Percentiles rank a stretch among this genome's conserved stretches.
Evolutionary conservation across 2,888 invertebrate species (phyloP).

Genomic region (Pseudococcus viburni): DNA sequence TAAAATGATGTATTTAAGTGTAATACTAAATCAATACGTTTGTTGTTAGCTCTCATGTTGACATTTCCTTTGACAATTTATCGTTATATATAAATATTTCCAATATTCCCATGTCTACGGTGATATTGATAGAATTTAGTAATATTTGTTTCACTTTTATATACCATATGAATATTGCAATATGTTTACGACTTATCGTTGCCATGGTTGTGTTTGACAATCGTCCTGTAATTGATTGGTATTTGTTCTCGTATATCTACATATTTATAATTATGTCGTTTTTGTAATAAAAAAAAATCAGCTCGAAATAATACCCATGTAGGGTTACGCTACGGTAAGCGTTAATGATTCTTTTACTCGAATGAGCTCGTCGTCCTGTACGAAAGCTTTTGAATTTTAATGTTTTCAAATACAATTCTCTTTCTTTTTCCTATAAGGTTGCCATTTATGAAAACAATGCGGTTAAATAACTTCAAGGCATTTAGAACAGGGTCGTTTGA

Average conservation of each 20-base stretch:
- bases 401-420: not conserved
- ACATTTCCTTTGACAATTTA: slow-evolving; percentile 44
- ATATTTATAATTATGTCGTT: slow-evolving; percentile 47
- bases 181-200: slow-evolving; percentile 52
- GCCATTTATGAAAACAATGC: not conserved
- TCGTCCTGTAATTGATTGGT: slow-evolving; percentile 55
- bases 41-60: slow-evolving; percentile 24
- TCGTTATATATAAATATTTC: not conserved
- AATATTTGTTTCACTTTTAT: slow-evolving; percentile 57
- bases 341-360: slow-evolving; percentile 45
- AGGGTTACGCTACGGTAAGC: slow-evolving; percentile 13
- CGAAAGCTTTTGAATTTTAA: slow-evolving; percentile 22
- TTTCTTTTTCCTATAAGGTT: not conserved
- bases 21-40: slow-evolving; percentile 38
- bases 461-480: not conserved
- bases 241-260: slow-evolving; percentile 35
- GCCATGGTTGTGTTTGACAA: slow-evolving; percentile 56
- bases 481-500: no score
- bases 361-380: not conserved
- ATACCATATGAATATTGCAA: slow-evolving; percentile 47
- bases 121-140: slow-evolving; percentile 55
- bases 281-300: slow-evolving; percentile 38
- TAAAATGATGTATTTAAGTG: slow-evolving; percentile 32
- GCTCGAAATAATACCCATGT: slow-evolving; percentile 7
- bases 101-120: slow-evolving; percentile 22